phyloP scores from a whole-genome alignment of 2,888 invertebrate genomes.

The Torymus tubicola region DNA sequence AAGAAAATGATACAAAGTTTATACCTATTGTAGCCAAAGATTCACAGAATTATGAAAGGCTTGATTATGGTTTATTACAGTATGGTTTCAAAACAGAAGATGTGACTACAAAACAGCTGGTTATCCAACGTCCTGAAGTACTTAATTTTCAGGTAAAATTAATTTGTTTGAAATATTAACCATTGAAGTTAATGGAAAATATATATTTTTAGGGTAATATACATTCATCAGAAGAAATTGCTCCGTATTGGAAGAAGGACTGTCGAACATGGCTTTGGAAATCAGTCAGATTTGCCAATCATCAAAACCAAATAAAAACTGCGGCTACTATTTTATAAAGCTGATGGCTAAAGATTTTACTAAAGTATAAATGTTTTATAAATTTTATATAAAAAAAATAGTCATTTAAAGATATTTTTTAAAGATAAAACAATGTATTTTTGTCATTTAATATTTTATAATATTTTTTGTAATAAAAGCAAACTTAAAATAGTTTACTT shows the following conservation, averaged over 20 bases:
- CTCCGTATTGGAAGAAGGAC: constrained; percentile 84
- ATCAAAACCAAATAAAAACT: constrained; percentile 27
- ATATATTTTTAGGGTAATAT: constrained; percentile 78
- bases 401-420: constrained; percentile 23
- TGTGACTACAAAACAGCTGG: constrained; percentile 65
- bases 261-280: constrained; percentile 84
- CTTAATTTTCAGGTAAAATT: constrained; percentile 69
- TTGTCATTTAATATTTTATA: constrained; percentile 15
- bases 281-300: constrained; percentile 65
- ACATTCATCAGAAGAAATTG: constrained; percentile 80
- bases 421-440: constrained; percentile 22
- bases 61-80: constrained; percentile 53
- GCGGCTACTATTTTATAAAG: constrained; percentile 12
- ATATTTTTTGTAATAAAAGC: constrained; percentile 36
- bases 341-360: constrained; percentile 13
- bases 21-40: constrained; percentile 19
- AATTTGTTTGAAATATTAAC: not conserved
- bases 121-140: constrained; percentile 68
- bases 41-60: constrained; percentile 53
- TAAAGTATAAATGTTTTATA: constrained; percentile 7
- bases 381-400: constrained; percentile 15
- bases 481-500: constrained; percentile 16
- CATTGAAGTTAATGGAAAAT: not conserved
- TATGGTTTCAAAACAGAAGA: constrained; percentile 66
- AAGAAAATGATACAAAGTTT: constrained; percentile 23